phyloP scores from a whole-genome alignment of 2,797 vertebrate genomes.

The Semotilus atromaculatus region DNA sequence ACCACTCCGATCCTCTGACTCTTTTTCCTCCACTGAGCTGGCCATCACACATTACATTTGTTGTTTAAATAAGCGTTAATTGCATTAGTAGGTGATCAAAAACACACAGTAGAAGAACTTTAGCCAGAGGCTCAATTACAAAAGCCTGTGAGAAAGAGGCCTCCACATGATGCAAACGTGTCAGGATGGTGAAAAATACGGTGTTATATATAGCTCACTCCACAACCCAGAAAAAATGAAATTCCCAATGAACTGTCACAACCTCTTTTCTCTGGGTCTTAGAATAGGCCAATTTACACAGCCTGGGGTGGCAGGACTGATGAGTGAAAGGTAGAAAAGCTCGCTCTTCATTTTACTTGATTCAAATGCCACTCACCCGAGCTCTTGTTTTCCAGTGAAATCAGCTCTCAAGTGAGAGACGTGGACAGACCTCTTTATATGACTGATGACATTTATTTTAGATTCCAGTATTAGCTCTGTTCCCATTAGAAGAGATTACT shows the following conservation, averaged over 20 bases:
- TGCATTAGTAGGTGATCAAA: constrained; percentile 68
- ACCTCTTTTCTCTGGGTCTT: constrained; percentile 38
- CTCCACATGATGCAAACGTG: constrained; percentile 34
- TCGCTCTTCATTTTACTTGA: constrained; percentile 1
- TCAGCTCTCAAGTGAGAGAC: background rate
- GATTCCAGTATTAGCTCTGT: constrained; percentile 19
- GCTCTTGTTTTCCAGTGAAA: constrained; percentile 14
- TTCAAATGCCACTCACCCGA: constrained; percentile 22
- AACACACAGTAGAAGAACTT: constrained; percentile 46
- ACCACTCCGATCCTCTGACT: constrained; percentile 59
- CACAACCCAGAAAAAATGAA: constrained; percentile 40
- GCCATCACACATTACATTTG: constrained; percentile 78
- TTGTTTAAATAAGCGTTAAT: constrained; percentile 71
- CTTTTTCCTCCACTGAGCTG: constrained; percentile 66
- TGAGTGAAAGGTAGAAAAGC: constrained; percentile 15
- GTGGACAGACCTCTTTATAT: background rate
- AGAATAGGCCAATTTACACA: constrained; percentile 43
- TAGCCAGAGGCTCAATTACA: background rate
- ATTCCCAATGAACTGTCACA: constrained; percentile 47
- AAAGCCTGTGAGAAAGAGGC: constrained; percentile 8
- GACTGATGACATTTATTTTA: constrained; percentile 26
- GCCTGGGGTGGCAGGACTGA: constrained; percentile 6
- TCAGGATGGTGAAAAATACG: constrained; percentile 23
- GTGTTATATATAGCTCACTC: constrained; percentile 38
- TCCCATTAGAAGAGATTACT: constrained; percentile 28